phyloP scores from a whole-genome alignment of 2,797 vertebrate species.

The Gallirallus australis region DNA sequence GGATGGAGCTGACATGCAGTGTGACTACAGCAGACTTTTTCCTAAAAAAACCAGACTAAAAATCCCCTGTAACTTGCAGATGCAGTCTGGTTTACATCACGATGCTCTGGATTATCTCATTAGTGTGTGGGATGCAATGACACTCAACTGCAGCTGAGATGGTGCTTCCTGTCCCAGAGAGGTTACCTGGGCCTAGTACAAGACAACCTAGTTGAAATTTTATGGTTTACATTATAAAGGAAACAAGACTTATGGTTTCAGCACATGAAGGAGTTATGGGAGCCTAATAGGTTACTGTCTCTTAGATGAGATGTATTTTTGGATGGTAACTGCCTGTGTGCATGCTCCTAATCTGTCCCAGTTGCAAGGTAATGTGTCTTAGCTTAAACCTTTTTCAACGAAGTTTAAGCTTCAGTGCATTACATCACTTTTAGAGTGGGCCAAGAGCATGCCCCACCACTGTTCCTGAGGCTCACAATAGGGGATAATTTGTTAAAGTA shows the following conservation, averaged over 20 bases:
- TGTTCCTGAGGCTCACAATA: not conserved
- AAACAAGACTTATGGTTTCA: not conserved
- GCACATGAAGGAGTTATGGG: not conserved
- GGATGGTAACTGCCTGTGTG: not conserved
- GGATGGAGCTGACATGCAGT: not conserved
- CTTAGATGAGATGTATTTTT: not conserved
- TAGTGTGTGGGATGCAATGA: not conserved
- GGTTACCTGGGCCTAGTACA: not conserved
- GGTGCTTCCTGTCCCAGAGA: not conserved
- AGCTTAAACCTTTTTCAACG: not conserved
- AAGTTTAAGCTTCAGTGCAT: not conserved
- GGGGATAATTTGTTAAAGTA: not conserved
- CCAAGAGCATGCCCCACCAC: not conserved
- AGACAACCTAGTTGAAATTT: not conserved
- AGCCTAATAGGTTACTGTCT: not conserved
- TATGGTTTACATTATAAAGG: not conserved
- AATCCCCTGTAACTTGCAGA: not conserved
- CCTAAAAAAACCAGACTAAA: not conserved
- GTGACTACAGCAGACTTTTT: not conserved
- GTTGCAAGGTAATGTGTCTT: not conserved
- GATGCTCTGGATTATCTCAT: slow-evolving; percentile 2
- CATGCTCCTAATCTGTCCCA: not conserved
- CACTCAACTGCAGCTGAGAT: not conserved
- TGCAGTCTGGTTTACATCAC: not conserved
- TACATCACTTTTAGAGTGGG: not conserved